phyloP scores from a whole-genome alignment of 2,113 vertebrate genomes.

The Chroicocephalus ridibundus region DNA sequence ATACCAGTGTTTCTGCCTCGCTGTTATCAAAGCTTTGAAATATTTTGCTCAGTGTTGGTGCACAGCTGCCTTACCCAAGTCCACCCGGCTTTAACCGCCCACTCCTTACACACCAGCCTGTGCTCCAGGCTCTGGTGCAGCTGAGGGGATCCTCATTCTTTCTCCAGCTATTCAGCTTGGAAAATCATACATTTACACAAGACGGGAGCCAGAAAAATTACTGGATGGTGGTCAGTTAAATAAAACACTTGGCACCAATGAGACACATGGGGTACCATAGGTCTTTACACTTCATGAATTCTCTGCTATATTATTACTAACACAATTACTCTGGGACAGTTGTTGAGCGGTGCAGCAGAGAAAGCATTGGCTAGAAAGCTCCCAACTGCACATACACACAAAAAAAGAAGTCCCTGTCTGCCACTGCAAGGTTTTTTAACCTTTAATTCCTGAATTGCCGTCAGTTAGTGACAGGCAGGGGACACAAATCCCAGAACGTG shows the following conservation, averaged over 20 bases:
- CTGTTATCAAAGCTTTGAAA: not conserved
- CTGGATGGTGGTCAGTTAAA: slow-evolving; percentile 36
- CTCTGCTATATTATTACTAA: slow-evolving; percentile 18
- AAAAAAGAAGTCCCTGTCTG: not conserved
- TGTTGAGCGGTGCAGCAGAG: not conserved
- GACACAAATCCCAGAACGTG: not conserved
- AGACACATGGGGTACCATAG: not conserved
- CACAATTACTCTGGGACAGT: not conserved
- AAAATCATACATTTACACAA: slow-evolving; percentile 12
- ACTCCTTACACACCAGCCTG: not conserved
- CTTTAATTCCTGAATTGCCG: not conserved
- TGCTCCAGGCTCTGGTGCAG: not conserved
- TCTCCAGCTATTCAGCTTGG: not conserved
- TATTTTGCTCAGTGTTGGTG: not conserved
- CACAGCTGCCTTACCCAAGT: not conserved
- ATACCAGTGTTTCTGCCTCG: not conserved
- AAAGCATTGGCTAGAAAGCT: not conserved
- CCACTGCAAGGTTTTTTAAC: not conserved
- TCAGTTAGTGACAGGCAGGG: not conserved
- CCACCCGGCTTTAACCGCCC: not conserved
- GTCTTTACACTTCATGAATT: slow-evolving; percentile 34
- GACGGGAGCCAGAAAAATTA: slow-evolving; percentile 9
- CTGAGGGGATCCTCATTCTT: not conserved
- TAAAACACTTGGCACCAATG: slow-evolving; percentile 2
- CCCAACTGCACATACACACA: not conserved